These are phyloP conservation scores for Pachyseris speciosa DNA, from an alignment of 64 coral and sea anemone species.

Conservation along the genomic window DNA sequence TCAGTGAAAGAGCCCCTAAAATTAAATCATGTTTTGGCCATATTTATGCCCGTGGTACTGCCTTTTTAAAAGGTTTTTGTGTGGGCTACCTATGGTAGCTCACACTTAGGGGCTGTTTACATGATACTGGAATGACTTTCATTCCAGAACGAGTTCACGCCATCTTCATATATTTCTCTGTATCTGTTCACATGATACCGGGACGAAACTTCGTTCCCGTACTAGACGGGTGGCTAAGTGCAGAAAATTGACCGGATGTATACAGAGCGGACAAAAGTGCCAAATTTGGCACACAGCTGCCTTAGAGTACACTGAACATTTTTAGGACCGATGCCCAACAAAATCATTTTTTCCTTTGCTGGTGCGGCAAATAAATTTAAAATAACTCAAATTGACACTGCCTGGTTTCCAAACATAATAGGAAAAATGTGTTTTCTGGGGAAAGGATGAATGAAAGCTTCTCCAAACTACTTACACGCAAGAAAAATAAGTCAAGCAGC, in stretches of 20 bases:
- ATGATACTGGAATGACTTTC: too few species aligned
- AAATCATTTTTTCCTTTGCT: background rate
- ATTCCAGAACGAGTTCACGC: too few species aligned
- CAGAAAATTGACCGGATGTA: background rate
- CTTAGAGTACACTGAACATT: background rate
- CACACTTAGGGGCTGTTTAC: too few species aligned
- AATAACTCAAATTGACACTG: background rate
- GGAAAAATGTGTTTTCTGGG: background rate
- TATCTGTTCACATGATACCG: too few species aligned
- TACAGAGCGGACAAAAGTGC: background rate
- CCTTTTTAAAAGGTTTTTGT: too few species aligned
- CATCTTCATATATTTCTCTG: too few species aligned
- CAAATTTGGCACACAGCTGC: background rate
- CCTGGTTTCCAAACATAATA: background rate
- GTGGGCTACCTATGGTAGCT: too few species aligned
- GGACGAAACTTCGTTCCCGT: too few species aligned
- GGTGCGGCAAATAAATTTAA: background rate
- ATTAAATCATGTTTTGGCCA: too few species aligned
- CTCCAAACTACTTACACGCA: background rate
- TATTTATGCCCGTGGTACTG: too few species aligned
- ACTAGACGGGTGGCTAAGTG: background rate
- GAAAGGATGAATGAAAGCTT: background rate
- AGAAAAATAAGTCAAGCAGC: background rate
- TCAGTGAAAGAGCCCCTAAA: too few species aligned
- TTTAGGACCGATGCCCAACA: background rate